These are phyloP conservation scores for Heliconius nattereri DNA, from an alignment of 1,140 invertebrate genomes.

Conservation along the genomic window DNA sequence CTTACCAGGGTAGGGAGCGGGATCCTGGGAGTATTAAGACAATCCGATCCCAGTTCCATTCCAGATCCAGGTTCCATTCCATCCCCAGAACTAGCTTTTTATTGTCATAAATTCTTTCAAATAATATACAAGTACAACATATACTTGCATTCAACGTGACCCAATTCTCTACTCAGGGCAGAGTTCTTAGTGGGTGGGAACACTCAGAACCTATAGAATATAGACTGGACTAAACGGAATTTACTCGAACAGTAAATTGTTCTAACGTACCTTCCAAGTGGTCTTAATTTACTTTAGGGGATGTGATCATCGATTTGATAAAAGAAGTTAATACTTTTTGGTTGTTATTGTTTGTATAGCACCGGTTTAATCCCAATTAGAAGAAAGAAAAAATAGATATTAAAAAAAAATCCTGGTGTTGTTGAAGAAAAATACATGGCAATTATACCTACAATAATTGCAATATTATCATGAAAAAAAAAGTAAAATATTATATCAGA, in stretches of 20 bases:
- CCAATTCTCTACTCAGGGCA: constrained; percentile 7
- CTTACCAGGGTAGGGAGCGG: no score
- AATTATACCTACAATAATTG: no score
- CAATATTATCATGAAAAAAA: neutral
- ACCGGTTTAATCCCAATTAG: neutral
- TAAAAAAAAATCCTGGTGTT: no score
- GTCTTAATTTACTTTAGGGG: neutral
- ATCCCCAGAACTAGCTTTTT: neutral
- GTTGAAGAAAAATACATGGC: no score
- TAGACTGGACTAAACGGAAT: neutral
- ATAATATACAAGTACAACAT: neutral
- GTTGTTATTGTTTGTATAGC: no score
- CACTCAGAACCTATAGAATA: neutral
- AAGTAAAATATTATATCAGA: neutral
- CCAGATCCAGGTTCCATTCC: no score
- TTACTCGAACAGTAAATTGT: constrained; percentile 5
- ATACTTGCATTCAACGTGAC: constrained; percentile 21
- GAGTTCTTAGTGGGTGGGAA: constrained; percentile 3
- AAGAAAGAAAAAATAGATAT: neutral
- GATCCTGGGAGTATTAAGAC: no score
- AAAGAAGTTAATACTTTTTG: neutral
- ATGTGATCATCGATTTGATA: neutral
- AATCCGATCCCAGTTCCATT: no score
- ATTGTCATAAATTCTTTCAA: neutral
- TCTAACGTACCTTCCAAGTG: neutral